Evolutionary conservation across 2,888 invertebrate genomes (phyloP).

Genomic region (Graphium colonna): DNA sequence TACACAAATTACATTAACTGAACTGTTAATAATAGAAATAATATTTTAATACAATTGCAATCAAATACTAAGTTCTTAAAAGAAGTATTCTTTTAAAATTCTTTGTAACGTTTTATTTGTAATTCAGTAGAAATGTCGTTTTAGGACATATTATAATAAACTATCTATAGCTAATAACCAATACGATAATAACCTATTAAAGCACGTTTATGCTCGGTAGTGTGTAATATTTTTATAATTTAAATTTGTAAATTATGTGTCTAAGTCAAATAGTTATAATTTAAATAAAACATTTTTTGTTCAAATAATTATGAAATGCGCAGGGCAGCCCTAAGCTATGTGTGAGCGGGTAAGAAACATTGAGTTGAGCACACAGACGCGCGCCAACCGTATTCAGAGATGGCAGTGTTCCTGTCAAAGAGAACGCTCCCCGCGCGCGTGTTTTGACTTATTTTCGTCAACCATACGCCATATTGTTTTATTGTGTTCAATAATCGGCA

Average conservation of each 20-base stretch:
- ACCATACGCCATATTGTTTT: slow-evolving; percentile 71
- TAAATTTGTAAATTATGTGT: too few species aligned
- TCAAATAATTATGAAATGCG: slow-evolving; percentile 18
- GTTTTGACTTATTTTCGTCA: slow-evolving; percentile 65
- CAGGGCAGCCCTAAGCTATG: slow-evolving; percentile 55
- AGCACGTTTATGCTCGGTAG: too few species aligned
- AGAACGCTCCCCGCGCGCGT: slow-evolving; percentile 48
- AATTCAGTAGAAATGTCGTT: too few species aligned
- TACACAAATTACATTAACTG: too few species aligned
- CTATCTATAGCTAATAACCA: too few species aligned
- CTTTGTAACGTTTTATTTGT: slow-evolving; percentile 4
- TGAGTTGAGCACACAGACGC: slow-evolving; percentile 55
- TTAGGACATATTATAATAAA: too few species aligned
- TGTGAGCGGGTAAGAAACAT: slow-evolving; percentile 68
- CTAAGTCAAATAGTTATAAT: too few species aligned
- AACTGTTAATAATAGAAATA: too few species aligned
- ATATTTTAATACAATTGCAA: too few species aligned
- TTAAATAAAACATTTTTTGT: neutral
- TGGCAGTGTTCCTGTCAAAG: slow-evolving; percentile 52
- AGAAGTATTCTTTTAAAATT: too few species aligned
- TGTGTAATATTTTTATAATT: slow-evolving; percentile 12
- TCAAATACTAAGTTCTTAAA: too few species aligned
- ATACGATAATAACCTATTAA: too few species aligned
- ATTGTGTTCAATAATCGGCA: slow-evolving; percentile 42
- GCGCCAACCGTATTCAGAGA: slow-evolving; percentile 52